These are phyloP conservation scores for Caenorhabditis angaria DNA, from an alignment of 2,888 invertebrate genomes.

Conservation along the genomic window DNA sequence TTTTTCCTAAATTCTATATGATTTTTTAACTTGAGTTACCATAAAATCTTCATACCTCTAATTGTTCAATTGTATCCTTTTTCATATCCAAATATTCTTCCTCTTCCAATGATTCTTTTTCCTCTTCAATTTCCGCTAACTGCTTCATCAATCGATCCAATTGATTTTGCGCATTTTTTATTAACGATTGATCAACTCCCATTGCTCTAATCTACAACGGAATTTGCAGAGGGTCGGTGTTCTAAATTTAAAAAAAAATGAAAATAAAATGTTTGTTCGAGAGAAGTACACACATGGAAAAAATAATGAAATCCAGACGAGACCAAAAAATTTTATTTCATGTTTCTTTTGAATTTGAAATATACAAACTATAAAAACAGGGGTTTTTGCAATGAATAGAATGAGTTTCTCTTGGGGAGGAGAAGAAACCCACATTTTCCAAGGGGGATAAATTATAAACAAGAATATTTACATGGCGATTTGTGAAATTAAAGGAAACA, in stretches of 20 bases:
- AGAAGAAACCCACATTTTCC: too few relatives aligned
- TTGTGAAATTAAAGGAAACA: too few relatives aligned
- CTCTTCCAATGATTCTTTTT: conserved; percentile 78
- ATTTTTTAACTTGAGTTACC: background rate
- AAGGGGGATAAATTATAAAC: too few relatives aligned
- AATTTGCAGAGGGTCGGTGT: background rate
- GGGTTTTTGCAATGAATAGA: too few relatives aligned
- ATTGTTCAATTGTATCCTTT: conserved; percentile 80
- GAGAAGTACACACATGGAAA: background rate
- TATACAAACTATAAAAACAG: too few relatives aligned
- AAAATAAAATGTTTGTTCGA: background rate
- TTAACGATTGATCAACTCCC: conserved; percentile 74
- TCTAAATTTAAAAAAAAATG: background rate
- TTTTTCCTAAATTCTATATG: conserved; percentile 78
- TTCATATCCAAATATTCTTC: conserved; percentile 80
- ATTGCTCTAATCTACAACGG: conserved; percentile 6
- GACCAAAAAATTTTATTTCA: background rate
- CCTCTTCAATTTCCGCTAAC: conserved; percentile 80
- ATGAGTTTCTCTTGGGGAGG: too few relatives aligned
- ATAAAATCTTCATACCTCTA: conserved; percentile 24
- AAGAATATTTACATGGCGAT: too few relatives aligned
- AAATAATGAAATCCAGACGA: background rate
- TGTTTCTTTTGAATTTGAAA: background rate
- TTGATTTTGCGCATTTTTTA: conserved; percentile 79
- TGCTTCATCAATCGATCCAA: conserved; percentile 80